Conservation (phyloP, 2,888 invertebrate genomes). For the Chloroclysta siterata region DNA sequence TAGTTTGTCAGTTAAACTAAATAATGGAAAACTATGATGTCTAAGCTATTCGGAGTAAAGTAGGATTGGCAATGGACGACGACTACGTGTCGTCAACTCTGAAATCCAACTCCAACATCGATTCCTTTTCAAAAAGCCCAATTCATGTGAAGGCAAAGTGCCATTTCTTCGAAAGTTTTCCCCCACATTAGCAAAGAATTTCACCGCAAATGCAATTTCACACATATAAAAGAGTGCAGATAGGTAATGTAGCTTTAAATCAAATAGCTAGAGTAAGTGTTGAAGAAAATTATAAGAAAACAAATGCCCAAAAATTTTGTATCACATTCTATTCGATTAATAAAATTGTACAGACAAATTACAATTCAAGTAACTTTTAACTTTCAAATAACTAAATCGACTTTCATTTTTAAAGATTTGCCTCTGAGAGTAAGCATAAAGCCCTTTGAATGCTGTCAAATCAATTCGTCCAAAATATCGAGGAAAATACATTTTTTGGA, state of each 20-base stretch:
- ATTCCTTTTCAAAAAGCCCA: constrained; percentile 1
- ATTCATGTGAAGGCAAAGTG: constrained; percentile 5
- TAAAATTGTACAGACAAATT: no score
- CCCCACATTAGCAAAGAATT: constrained; percentile 26
- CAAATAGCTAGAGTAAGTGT: neutral
- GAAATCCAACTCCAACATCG: neutral
- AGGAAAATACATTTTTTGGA: no score
- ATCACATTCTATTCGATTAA: no score
- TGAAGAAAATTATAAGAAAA: neutral
- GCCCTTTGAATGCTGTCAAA: no score
- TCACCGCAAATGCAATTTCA: constrained; percentile 32
- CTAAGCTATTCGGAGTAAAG: neutral
- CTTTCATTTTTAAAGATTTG: no score
- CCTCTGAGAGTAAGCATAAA: no score
- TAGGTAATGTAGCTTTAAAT: constrained; percentile 21
- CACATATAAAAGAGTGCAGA: constrained; percentile 40
- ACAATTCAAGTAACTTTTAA: no score
- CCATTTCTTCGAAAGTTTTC: constrained; percentile 22
- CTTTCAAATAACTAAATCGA: no score
- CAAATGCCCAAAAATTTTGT: no score
- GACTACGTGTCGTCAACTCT: neutral
- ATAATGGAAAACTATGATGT: no score
- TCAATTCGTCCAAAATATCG: no score
- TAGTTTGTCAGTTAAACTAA: no score
- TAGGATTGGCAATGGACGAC: neutral